A percentile compares a stretch with the other conserved stretches of the same genome.
phyloP scores from a whole-genome alignment of 1,140 invertebrate species.

The Hormaphis cornu region DNA sequence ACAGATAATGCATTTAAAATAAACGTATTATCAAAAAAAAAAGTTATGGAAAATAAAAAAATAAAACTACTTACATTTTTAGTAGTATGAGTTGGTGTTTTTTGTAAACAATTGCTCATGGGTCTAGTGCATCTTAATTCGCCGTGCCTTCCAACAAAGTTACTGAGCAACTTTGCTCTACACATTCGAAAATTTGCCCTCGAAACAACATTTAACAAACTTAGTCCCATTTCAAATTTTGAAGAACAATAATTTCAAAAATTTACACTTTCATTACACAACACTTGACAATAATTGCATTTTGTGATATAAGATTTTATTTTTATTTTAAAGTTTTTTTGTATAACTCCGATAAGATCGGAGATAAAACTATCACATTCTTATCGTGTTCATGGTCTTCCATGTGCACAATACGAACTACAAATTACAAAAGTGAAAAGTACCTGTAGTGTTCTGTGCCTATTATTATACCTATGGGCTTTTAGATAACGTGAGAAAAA shows the following conservation, averaged over 20 bases:
- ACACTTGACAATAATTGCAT: not conserved
- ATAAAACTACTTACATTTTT: not conserved
- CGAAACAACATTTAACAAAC: slow-evolving; percentile 13
- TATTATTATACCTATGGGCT: too few relatives aligned
- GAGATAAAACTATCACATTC: too few relatives aligned
- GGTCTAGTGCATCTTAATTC: not conserved
- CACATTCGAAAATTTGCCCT: not conserved
- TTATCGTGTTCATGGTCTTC: too few relatives aligned
- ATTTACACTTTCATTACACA: not conserved
- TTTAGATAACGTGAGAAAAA: too few relatives aligned
- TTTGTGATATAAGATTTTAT: not conserved
- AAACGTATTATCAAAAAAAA: not conserved
- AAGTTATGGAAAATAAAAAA: not conserved
- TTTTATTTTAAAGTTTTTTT: too few relatives aligned
- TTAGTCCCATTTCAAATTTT: slow-evolving; percentile 5
- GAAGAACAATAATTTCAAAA: not conserved
- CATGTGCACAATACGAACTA: too few relatives aligned
- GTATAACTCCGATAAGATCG: too few relatives aligned
- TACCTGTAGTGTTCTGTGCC: too few relatives aligned
- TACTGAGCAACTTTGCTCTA: not conserved
- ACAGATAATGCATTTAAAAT: not conserved
- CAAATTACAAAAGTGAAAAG: too few relatives aligned
- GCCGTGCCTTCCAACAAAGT: not conserved
- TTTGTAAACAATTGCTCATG: not conserved
- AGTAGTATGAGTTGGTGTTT: not conserved